Conservation (phyloP, 2,797 vertebrate genomes). For the Smutsia gigantea region DNA sequence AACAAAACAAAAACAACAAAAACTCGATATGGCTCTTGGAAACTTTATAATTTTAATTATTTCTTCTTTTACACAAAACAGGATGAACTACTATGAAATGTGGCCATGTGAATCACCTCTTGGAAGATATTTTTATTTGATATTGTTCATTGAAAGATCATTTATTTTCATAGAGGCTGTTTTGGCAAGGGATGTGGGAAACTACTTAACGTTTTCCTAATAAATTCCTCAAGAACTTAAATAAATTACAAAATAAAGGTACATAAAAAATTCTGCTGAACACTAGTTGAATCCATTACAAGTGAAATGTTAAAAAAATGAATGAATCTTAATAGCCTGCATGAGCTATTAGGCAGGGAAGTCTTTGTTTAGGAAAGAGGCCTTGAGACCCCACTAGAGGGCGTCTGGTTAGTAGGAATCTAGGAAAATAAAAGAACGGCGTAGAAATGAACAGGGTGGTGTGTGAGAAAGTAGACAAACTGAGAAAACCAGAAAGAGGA, state of each 20-base stretch:
- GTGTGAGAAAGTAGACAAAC: not conserved
- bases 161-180: not conserved
- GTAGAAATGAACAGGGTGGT: not conserved
- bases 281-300: not conserved
- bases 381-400: not conserved
- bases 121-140: not conserved
- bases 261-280: not conserved
- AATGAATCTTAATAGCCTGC: not conserved
- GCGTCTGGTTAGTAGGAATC: not conserved
- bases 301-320: not conserved
- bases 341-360: not conserved
- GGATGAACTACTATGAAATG: not conserved
- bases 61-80: not conserved
- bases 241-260: not conserved
- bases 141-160: not conserved
- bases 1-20: not conserved
- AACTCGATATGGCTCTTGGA: not conserved
- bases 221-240: not conserved
- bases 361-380: not conserved
- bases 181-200: not conserved
- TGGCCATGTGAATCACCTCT: not conserved
- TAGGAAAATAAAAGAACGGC: not conserved
- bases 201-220: not conserved
- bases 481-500: not conserved
- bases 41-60: slow-evolving; percentile 5